phyloP scores from a whole-genome alignment of 2,888 invertebrate species.

The Ceriagrion tenellum region DNA sequence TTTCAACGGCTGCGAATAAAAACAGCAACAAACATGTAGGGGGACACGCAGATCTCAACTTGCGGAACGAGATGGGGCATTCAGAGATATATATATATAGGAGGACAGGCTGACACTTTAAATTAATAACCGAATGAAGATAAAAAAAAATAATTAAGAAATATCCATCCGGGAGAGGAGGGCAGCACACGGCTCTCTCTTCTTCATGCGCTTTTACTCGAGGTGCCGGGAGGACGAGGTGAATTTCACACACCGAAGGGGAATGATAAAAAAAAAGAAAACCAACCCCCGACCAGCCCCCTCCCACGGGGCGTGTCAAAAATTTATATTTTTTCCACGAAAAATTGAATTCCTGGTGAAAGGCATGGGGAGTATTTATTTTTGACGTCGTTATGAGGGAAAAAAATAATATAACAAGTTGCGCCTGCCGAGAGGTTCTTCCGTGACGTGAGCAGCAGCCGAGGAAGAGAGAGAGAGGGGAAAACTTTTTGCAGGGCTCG shows the following conservation, averaged over 20 bases:
- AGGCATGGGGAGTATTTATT: background rate
- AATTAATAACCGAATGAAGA: slow-evolving; percentile 26
- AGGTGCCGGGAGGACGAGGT: background rate
- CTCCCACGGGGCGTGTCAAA: background rate
- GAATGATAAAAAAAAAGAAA: background rate
- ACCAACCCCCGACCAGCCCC: background rate
- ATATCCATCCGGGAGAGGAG: background rate
- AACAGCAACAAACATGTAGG: background rate
- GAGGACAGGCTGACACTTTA: background rate
- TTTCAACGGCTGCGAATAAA: background rate
- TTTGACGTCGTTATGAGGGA: slow-evolving; percentile 21
- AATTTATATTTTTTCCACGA: background rate
- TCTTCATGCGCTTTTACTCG: background rate
- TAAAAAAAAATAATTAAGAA: background rate
- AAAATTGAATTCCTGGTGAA: slow-evolving; percentile 21
- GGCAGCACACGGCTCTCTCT: background rate
- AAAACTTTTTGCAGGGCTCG: background rate
- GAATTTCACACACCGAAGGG: background rate
- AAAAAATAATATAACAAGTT: background rate
- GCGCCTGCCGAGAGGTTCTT: background rate
- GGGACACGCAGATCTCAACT: background rate
- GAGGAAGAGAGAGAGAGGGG: background rate
- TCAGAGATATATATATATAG: background rate
- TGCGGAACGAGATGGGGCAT: background rate
- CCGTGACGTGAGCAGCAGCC: background rate